Evolutionary conservation across 2,113 vertebrate species (phyloP).

Genomic region (Todiramphus chloris): DNA sequence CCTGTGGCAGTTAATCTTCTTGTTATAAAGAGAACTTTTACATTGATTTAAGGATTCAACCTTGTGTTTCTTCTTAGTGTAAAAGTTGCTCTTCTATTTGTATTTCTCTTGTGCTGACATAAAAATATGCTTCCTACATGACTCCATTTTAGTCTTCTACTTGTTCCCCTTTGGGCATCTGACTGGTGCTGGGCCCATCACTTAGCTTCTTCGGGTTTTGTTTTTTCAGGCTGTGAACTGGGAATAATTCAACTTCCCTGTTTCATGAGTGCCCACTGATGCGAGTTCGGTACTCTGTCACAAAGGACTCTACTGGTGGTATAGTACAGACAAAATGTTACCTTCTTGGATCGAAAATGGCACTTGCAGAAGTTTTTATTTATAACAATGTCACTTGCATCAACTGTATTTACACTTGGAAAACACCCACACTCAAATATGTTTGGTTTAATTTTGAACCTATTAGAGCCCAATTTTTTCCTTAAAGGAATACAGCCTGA

Average conservation of each 20-base stretch:
- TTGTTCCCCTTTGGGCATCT: not conserved
- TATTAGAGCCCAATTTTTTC: not conserved
- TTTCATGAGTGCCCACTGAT: accelerated
- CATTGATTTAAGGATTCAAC: not conserved
- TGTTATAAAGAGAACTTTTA: not conserved
- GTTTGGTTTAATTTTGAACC: slow-evolving; percentile 13
- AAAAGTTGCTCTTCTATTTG: not conserved
- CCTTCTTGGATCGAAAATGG: not conserved
- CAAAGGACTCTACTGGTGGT: not conserved
- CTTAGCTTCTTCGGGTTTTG: not conserved
- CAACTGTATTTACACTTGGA: not conserved
- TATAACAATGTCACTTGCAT: not conserved
- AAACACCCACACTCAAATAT: not conserved
- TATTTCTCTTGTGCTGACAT: not conserved
- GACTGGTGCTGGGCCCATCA: not conserved
- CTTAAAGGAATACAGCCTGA: not conserved
- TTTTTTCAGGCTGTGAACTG: not conserved
- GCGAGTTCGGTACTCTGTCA: not conserved
- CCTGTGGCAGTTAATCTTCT: not conserved
- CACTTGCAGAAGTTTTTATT: not conserved
- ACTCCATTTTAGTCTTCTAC: not conserved
- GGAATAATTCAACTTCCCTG: not conserved
- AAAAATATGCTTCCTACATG: not conserved
- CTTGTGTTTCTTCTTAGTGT: not conserved
- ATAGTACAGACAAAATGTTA: not conserved